Evolutionary conservation across 35 echinoderm and acorn worm genomes (phyloP), one percentile per base, ranked within the genome.

Genomic region (Patiria miniata): DNA sequence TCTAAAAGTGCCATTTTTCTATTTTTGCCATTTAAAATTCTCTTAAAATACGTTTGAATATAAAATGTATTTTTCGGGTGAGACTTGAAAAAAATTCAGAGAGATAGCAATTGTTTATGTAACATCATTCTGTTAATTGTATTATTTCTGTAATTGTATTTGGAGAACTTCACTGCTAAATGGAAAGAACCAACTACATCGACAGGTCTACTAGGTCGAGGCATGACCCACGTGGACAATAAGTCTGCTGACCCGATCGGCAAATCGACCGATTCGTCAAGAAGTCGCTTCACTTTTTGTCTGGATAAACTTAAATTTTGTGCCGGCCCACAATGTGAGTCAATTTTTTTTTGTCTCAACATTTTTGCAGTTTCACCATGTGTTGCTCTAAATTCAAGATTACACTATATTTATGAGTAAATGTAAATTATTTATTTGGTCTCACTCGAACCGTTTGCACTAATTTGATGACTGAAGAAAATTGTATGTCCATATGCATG

Each of bases 91-190:
- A 26, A 30, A 22, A 78, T 39, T 34, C n/a, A n/a, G n/a, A n/a
- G n/a, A n/a, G n/a, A n/a, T n/a, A n/a, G n/a, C n/a, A n/a, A n/a
- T n/a, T n/a, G n/a, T n/a, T n/a, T n/a, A n/a, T n/a, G n/a, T n/a
- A n/a, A n/a, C n/a, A n/a, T n/a, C n/a, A n/a, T n/a, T n/a, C n/a
- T n/a, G n/a, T n/a, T n/a, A n/a, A n/a, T n/a, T n/a, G n/a, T 61
- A 6, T 21, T 28, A 15, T 83, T 33, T 22, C 40, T 90, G 95
- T 91, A 97, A 86, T 83, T 97, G 37, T 8, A 92, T 88, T 28
- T 77, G 17, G 95, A 97, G 81, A 92, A 97, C 88, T 97, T 94
- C 82, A 55, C 59, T 16, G 92, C 91, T 39, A 94, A 94, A 9
- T 36, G 87, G n/a, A 83, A 83, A 29, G 93, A 89, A 15, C 38